A percentile compares a stretch with the other conserved stretches of the same genome.
phyloP scores from a whole-genome alignment of 2,113 vertebrate genomes.

The Pseudopodoces humilis region DNA sequence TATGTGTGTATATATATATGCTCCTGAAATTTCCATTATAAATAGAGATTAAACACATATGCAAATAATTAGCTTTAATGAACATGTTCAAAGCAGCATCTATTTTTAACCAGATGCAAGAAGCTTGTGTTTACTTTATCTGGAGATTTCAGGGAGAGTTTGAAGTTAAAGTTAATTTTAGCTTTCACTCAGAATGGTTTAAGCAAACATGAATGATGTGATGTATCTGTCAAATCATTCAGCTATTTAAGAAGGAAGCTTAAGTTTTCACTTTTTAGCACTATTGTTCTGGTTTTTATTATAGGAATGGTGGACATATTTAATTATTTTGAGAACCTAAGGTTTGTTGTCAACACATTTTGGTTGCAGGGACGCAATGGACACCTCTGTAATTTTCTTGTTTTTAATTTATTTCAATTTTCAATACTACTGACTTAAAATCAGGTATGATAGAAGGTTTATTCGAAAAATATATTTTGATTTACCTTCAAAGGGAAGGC shows the following conservation, averaged over 20 bases:
- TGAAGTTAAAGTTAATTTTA: background rate
- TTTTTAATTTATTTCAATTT: background rate
- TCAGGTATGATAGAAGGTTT: background rate
- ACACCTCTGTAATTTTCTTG: background rate
- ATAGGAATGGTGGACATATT: background rate
- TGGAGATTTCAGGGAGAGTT: background rate
- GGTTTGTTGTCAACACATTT: background rate
- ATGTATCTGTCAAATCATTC: background rate
- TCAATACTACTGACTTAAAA: background rate
- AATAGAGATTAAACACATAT: slow-evolving; percentile 29
- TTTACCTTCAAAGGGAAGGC: background rate
- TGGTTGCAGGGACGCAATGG: background rate
- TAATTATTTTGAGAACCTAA: background rate
- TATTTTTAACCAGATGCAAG: background rate
- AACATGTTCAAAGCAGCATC: background rate
- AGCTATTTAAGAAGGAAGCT: background rate
- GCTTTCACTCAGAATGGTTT: background rate
- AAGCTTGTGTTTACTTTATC: background rate
- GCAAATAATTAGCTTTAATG: slow-evolving; percentile 58
- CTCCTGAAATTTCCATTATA: slow-evolving; percentile 37
- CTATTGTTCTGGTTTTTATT: background rate
- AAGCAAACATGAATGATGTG: background rate
- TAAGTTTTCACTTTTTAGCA: background rate
- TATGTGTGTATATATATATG: background rate
- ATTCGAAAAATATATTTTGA: background rate